Percentiles rank a stretch among this genome's conserved stretches.
Evolutionary conservation across 2,113 vertebrate genomes (phyloP).

Genomic region (Gymnobelideus leadbeateri): DNA sequence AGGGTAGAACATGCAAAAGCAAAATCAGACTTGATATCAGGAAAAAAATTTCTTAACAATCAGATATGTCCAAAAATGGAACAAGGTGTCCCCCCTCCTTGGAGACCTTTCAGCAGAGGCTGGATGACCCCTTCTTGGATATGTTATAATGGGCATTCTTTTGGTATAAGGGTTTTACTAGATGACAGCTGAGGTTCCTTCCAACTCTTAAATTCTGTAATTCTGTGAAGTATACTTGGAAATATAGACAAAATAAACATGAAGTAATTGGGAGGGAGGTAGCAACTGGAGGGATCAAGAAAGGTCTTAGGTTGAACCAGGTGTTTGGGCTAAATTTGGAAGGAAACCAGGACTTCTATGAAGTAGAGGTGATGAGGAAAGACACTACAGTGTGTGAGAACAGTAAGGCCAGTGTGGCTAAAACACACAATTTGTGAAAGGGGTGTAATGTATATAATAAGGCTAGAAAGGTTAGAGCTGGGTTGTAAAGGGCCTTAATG

Average conservation of each 20-base stretch:
- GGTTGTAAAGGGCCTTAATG: background rate
- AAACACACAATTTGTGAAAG: too few relatives aligned
- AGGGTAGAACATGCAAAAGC: background rate
- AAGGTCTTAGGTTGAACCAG: too few relatives aligned
- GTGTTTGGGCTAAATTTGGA: too few relatives aligned
- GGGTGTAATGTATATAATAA: too few relatives aligned
- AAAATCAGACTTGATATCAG: background rate
- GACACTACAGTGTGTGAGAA: too few relatives aligned
- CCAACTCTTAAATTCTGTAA: background rate
- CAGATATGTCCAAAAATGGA: background rate
- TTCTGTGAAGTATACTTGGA: background rate
- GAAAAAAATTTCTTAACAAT: background rate
- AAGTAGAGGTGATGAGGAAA: too few relatives aligned
- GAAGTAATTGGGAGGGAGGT: background rate
- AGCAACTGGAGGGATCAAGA: too few relatives aligned
- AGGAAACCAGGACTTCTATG: too few relatives aligned
- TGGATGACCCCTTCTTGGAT: background rate
- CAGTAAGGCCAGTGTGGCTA: too few relatives aligned
- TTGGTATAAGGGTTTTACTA: background rate
- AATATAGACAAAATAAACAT: background rate
- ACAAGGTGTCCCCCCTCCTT: background rate
- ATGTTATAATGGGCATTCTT: background rate
- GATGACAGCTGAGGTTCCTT: background rate
- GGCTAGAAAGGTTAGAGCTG: slow-evolving; percentile 8
- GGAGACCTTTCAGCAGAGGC: background rate